Evolutionary conservation across 2,797 vertebrate species (phyloP).

Genomic region (Hyperoplus immaculatus): DNA sequence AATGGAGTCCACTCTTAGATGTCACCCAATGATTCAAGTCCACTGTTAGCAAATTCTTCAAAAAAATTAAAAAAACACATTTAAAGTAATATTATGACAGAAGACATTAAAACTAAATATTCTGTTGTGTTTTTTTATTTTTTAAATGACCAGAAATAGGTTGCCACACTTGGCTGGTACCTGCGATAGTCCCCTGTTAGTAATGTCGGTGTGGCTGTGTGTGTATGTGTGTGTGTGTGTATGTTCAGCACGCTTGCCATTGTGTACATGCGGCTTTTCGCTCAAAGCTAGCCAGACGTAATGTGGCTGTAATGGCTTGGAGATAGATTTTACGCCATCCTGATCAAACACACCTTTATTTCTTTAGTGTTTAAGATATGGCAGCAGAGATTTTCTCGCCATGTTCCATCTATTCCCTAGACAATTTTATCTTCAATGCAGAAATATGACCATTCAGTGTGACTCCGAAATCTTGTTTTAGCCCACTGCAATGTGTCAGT

Average conservation of each 20-base stretch:
- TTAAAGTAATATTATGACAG: too few relatives aligned
- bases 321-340: constrained; percentile 41
- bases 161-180: too few relatives aligned
- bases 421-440: constrained; percentile 11
- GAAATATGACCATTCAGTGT: constrained; percentile 8
- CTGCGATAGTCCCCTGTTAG: too few relatives aligned
- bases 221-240: constrained; percentile 30
- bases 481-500: constrained; percentile 9
- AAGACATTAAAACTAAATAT: too few relatives aligned
- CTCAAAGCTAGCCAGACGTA: constrained; percentile 20
- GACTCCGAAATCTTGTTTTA: constrained; percentile 35
- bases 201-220: too few relatives aligned
- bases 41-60: too few relatives aligned
- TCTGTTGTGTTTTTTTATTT: too few relatives aligned
- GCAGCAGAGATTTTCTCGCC: constrained; percentile 19
- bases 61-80: too few relatives aligned
- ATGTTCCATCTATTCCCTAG: constrained; percentile 16
- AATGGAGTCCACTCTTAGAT: too few relatives aligned
- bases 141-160: too few relatives aligned
- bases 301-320: constrained; percentile 32
- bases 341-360: constrained; percentile 55
- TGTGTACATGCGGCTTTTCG: constrained; percentile 20
- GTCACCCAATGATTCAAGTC: too few relatives aligned
- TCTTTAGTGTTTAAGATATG: constrained; percentile 31
- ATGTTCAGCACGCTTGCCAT: constrained; percentile 10